Evolutionary conservation across 2,113 vertebrate genomes (phyloP), one percentile per base, ranked within the genome.

Genomic region (Alligator mississippiensis): DNA sequence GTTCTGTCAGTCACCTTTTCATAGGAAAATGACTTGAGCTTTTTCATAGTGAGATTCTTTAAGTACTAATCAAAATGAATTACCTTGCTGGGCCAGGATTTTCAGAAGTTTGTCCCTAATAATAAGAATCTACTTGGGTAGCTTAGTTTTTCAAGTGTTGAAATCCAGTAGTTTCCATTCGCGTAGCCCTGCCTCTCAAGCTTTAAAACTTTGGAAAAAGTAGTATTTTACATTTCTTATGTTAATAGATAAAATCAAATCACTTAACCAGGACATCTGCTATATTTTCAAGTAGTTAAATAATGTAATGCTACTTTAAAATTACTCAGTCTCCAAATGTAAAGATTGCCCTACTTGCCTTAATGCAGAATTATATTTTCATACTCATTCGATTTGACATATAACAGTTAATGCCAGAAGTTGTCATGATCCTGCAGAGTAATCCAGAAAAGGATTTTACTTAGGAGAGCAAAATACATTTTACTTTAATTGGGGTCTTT

Each of bases 401-500:
- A 60, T 93, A 64, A 62, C 92, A 80, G 90, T 89, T 95, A 93
- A 77, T 95, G 80, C 78, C 82, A 89, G 77, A 96, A 95, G 78
- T 90, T 90, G 89, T 93, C 78, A 82, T 92, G 94, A 95, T 96
- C 89, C 90, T 82, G 17, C 30, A 47, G 60, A 77, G n/a, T 95
- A 92, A 95, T 96, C 76, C 94, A 85, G 85, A 81, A 6, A 90
- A 92, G 90, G 95, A 96, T 96, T 97, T 97, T 90, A 77, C 84
- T 96, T 91, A 88, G 75, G 66, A 63, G 90, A 85, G 91, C 93
- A 74, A 85, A 96, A 83, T 76, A 92, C 16, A 62, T 92, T 94
- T 95, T 3, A 24, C 68, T 94, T 92, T 62, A 91, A 82, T 82
- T 78, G 25, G 54, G 25, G 63, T 54, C 81, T 77, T 58, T 96